phyloP scores from a whole-genome alignment of 37 sponge, comb jelly and placozoan species.

The Diacarnus erythraeanus region DNA sequence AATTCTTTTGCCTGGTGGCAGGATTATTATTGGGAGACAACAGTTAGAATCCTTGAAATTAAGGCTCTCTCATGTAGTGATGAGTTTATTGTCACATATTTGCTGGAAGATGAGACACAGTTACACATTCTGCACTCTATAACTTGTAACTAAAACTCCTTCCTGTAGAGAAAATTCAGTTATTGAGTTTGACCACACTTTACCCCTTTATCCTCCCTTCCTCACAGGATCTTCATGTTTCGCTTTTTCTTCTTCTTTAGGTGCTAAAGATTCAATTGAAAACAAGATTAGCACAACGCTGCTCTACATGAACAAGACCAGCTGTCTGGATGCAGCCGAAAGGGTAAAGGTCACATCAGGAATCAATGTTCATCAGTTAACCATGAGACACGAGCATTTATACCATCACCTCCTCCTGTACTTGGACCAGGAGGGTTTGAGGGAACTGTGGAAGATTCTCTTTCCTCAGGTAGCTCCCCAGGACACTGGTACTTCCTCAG shows the following conservation, averaged over 20 bases:
- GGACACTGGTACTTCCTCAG: neutral
- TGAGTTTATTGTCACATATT: no score
- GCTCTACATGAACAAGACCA: constrained; percentile 41
- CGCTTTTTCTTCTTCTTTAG: neutral
- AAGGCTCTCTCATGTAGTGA: no score
- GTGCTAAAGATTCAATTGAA: neutral
- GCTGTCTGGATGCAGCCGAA: constrained; percentile 35
- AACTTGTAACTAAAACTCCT: no score
- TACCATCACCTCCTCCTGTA: constrained; percentile 21
- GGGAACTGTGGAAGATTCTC: constrained; percentile 36
- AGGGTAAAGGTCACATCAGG: constrained; percentile 25
- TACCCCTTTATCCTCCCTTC: no score
- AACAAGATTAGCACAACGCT: constrained; percentile 18
- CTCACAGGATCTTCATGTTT: neutral
- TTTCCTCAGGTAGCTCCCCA: neutral
- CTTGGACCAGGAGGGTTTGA: constrained; percentile 13
- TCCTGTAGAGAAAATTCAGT: no score
- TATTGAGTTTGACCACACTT: no score
- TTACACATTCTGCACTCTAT: no score
- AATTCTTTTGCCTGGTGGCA: no score
- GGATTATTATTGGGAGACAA: no score
- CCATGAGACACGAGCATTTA: constrained; percentile 22
- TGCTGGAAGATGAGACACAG: no score
- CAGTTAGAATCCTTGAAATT: no score
- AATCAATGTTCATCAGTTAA: constrained; percentile 29